Evolutionary conservation across 2,797 vertebrate species (phyloP).

Genomic region (Balearica regulorum): DNA sequence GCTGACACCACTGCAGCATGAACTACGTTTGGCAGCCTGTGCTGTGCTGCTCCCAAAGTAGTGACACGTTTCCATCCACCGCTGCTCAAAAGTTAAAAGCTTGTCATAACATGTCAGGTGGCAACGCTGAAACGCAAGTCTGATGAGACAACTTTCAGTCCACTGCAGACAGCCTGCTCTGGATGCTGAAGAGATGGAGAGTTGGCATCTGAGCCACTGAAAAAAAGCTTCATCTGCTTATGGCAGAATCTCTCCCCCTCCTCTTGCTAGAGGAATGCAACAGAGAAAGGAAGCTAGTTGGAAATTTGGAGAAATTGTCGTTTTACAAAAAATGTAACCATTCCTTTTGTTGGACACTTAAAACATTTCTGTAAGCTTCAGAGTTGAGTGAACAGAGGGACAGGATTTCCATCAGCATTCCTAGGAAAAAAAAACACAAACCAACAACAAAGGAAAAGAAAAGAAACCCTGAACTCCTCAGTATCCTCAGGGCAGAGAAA

Average conservation of each 20-base stretch:
- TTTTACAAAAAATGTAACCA: background rate
- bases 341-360: background rate
- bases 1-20: background rate
- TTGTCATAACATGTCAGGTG: conserved; percentile 24
- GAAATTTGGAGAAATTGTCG: background rate
- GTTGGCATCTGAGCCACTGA: accelerated
- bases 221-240: background rate
- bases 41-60: background rate
- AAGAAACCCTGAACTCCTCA: background rate
- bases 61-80: background rate
- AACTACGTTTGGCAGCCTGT: background rate
- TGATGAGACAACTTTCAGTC: background rate
- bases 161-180: background rate
- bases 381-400: background rate
- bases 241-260: background rate
- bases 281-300: background rate
- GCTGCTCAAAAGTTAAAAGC: background rate
- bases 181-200: background rate
- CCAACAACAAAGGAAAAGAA: background rate
- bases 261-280: background rate
- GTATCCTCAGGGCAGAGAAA: too few relatives aligned
- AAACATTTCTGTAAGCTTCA: background rate
- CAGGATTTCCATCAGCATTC: background rate
- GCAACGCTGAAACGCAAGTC: background rate
- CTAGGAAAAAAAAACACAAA: background rate